Evolutionary conservation across 2,888 invertebrate species (phyloP).

Genomic region (Hyalella azteca): DNA sequence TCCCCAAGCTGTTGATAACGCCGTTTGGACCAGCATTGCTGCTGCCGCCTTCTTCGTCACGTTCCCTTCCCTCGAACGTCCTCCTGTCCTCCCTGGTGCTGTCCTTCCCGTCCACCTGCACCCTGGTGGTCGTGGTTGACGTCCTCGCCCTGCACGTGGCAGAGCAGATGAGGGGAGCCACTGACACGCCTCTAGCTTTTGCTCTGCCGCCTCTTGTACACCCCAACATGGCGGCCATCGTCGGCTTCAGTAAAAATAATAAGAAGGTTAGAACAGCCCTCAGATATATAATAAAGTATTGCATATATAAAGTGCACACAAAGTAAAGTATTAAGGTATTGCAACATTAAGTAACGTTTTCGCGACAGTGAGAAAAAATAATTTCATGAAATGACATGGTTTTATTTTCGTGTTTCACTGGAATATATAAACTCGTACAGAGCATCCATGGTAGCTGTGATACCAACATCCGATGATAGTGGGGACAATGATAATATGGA

Average conservation of each 20-base stretch:
- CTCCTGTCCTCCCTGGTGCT: slow-evolving; percentile 45
- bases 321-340: too few relatives aligned
- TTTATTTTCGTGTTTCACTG: too few relatives aligned
- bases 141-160: slow-evolving; percentile 40
- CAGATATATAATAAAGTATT: too few relatives aligned
- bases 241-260: neutral
- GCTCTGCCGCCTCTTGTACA: slow-evolving; percentile 49
- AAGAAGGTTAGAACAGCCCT: slow-evolving; percentile 1
- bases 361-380: too few relatives aligned
- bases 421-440: too few relatives aligned
- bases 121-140: slow-evolving; percentile 48
- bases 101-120: slow-evolving; percentile 36
- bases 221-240: slow-evolving; percentile 49
- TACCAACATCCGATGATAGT: too few relatives aligned
- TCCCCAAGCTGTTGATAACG: slow-evolving; percentile 49
- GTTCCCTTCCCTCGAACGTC: slow-evolving; percentile 40
- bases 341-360: too few relatives aligned
- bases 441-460: too few relatives aligned
- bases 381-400: too few relatives aligned
- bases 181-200: slow-evolving; percentile 33
- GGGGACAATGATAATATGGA: too few relatives aligned
- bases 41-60: slow-evolving; percentile 29
- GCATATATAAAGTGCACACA: too few relatives aligned
- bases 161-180: neutral
- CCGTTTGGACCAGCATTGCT: slow-evolving; percentile 48